Evolutionary conservation across 2,888 invertebrate species (phyloP), one percentile per base, ranked within the genome.

Genomic region (Spodoptera littoralis): DNA sequence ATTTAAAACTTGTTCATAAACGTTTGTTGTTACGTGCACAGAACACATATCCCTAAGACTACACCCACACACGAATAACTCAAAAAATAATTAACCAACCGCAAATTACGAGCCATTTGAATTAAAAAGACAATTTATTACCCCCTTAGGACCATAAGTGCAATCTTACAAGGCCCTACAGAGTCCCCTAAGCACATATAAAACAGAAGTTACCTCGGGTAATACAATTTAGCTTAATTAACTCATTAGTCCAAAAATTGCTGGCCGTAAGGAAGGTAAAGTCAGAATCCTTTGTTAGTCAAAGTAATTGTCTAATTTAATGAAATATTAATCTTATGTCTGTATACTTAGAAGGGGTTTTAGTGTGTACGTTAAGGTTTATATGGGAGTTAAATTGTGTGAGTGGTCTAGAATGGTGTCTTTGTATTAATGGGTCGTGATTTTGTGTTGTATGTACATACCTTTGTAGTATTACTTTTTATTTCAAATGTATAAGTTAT

Each of bases 201-300:
- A 84, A 81, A 70, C 77, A 72, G 76, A 75, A 70, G 76, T 82
- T 81, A 77, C 70, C 79, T 71, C 62, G 57, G 66, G 80, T 77
- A 78, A 78, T 80, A 80, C 84, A 84, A 84, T 87, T 84, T 82
- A 70, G 77, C 72, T 80, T 83, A 85, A 88, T 87, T 84, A 84
- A 81, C 83, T 85, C 82, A 87, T 88, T 88, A 84, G 81, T 67
- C 77, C 81, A 84, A 84, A 85, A 85, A 87, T 83, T 81, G 82
- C 65, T 65, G 64, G 59, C 77, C 73, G 65, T 55, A 56, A 48
- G 61, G 68, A 73, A 63, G 63, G 68, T 67, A 60, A 57, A 71
- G 60, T 61, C 55, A 65, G 50, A 57, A 64, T 43, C 68, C 70
- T 75, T 76, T 76, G 73, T 77, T 72, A 70, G 65, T 69, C 41